Conservation (phyloP, 2,113 vertebrate species). For the Phyllostomus discolor region DNA sequence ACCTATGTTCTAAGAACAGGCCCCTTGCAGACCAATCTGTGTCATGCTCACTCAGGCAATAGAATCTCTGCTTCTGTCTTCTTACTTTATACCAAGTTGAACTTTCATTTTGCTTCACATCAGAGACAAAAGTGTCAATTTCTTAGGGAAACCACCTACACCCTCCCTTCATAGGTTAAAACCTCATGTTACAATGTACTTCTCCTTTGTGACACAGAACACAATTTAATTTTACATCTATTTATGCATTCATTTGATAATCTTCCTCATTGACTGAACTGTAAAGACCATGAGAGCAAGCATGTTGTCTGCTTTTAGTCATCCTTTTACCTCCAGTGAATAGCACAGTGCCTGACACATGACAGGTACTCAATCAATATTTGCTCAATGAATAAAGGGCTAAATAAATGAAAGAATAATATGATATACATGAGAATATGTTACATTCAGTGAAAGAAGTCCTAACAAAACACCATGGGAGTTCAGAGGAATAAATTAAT, state of each 20-base stretch:
- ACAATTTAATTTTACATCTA: background rate
- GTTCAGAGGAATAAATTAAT: background rate
- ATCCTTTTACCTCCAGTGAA: background rate
- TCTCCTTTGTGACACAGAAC: background rate
- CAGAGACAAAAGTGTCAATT: background rate
- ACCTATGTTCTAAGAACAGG: background rate
- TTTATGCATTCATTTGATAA: background rate
- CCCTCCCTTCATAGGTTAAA: background rate
- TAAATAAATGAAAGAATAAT: background rate
- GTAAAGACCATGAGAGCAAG: background rate
- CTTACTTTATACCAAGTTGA: background rate
- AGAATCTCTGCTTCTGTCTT: background rate
- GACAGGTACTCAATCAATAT: background rate
- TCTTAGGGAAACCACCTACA: background rate
- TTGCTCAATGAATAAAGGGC: background rate
- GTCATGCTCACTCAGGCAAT: background rate
- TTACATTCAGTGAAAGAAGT: background rate
- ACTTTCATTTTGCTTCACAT: background rate
- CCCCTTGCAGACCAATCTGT: background rate
- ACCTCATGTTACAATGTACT: background rate
- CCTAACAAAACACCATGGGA: background rate
- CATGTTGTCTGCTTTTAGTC: background rate
- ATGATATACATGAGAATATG: background rate
- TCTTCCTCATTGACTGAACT: background rate
- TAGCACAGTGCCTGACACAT: background rate